Evolutionary conservation across 2,797 vertebrate genomes (phyloP).

Genomic region (Bovichtus diacanthus): DNA sequence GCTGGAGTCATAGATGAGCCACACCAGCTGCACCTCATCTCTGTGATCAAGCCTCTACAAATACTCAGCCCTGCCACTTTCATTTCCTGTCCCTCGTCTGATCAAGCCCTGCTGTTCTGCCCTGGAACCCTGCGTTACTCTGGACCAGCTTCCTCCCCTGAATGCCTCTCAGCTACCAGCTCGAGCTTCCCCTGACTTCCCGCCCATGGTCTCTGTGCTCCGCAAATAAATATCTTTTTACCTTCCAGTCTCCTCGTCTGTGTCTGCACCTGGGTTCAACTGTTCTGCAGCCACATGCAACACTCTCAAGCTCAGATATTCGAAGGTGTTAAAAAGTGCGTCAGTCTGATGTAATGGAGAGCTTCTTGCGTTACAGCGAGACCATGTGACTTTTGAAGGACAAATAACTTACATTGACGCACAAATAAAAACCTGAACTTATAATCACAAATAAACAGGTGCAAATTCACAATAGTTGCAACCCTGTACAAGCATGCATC

Average conservation of each 20-base stretch:
- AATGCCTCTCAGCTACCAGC: neutral
- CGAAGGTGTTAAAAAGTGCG: conserved; percentile 26
- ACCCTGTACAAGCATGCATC: neutral
- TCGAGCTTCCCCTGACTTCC: neutral
- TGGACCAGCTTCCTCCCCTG: neutral
- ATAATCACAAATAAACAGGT: neutral
- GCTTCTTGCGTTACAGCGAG: neutral
- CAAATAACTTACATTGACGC: neutral
- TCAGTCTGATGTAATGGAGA: conserved; percentile 15
- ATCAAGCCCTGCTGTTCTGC: neutral
- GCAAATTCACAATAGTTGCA: no score
- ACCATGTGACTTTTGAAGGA: neutral
- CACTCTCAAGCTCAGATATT: no score
- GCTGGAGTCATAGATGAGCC: conserved; percentile 12
- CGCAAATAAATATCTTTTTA: neutral
- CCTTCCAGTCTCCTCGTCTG: neutral
- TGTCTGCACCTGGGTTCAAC: neutral
- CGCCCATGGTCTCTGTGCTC: neutral
- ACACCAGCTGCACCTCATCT: conserved; percentile 14
- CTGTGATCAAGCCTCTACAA: conserved; percentile 7
- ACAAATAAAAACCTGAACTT: neutral
- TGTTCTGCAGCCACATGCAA: neutral
- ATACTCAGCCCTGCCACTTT: neutral
- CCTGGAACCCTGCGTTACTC: neutral
- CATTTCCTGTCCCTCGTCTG: neutral